phyloP scores from a whole-genome alignment of 53 echinoderm and acorn worm species.

The Pentamera pediparva region DNA sequence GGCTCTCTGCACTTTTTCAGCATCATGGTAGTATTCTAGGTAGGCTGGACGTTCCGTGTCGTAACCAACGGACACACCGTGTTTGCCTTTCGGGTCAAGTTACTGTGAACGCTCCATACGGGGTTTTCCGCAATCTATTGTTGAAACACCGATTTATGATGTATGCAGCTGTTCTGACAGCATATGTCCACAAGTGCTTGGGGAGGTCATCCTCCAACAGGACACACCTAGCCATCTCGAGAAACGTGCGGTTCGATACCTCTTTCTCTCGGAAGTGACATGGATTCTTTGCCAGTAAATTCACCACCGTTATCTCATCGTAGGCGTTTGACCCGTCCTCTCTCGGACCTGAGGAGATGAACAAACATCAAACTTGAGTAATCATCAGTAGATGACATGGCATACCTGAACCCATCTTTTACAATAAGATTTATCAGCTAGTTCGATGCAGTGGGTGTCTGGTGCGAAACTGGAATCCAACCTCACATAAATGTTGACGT shows the following conservation, averaged over 20 bases:
- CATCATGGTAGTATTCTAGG: constrained; percentile 20
- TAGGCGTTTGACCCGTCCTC: constrained; percentile 17
- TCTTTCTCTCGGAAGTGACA: background rate
- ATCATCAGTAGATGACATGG: constrained; percentile 30
- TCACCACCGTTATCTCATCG: constrained; percentile 45
- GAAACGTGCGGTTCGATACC: constrained; percentile 37
- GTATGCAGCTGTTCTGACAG: constrained; percentile 28
- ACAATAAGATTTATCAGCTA: too few relatives aligned
- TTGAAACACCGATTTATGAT: constrained; percentile 29
- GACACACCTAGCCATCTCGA: constrained; percentile 28
- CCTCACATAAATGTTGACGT: too few relatives aligned
- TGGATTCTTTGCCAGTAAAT: constrained; percentile 24
- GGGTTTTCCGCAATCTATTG: background rate
- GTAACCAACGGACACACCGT: constrained; percentile 32
- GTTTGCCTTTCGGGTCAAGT: background rate
- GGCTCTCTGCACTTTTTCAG: background rate
- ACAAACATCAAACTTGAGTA: constrained; percentile 26
- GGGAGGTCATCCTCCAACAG: constrained; percentile 15
- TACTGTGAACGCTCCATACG: constrained; percentile 6
- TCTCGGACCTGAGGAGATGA: constrained; percentile 32
- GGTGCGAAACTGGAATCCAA: too few relatives aligned
- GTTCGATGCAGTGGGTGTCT: too few relatives aligned
- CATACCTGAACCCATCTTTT: too few relatives aligned
- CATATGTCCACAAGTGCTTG: constrained; percentile 30
- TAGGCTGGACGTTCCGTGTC: constrained; percentile 37